phyloP scores from a whole-genome alignment of 2,797 vertebrate species.

The Rhabdophis nuchalis region DNA sequence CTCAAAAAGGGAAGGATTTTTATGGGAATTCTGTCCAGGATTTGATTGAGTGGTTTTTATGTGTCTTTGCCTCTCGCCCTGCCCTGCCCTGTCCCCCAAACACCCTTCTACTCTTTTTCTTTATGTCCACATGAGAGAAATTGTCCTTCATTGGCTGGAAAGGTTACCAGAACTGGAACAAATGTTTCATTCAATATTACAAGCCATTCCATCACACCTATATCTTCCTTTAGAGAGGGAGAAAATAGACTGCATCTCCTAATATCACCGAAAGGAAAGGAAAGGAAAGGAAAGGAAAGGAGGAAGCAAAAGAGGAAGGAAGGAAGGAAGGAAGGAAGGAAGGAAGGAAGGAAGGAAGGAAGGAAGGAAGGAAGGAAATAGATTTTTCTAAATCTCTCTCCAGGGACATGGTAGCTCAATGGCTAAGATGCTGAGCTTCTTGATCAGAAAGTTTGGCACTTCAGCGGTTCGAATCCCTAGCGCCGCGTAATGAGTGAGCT shows the following conservation, averaged over 20 bases:
- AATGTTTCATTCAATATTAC: constrained; percentile 54
- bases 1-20: neutral
- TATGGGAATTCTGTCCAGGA: neutral
- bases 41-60: constrained; percentile 34
- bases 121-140: constrained; percentile 51
- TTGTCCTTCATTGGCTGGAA: constrained; percentile 43
- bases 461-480: too few species aligned
- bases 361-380: neutral
- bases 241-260: neutral
- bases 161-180: constrained; percentile 47
- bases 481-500: too few species aligned
- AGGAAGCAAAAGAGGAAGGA: too few species aligned
- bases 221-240: constrained; percentile 28
- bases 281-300: too few species aligned
- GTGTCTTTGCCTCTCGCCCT: constrained; percentile 27
- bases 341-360: too few species aligned
- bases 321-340: too few species aligned
- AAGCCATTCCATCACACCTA: constrained; percentile 44
- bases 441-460: too few species aligned
- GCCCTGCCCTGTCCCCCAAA: neutral
- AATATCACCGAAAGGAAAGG: neutral
- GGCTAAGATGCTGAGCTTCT: too few species aligned
- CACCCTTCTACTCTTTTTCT: constrained; percentile 31
- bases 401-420: too few species aligned
- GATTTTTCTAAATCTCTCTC: neutral